Evolutionary conservation across 2,888 invertebrate species (phyloP).

Genomic region (Nesidiocoris tenuis): DNA sequence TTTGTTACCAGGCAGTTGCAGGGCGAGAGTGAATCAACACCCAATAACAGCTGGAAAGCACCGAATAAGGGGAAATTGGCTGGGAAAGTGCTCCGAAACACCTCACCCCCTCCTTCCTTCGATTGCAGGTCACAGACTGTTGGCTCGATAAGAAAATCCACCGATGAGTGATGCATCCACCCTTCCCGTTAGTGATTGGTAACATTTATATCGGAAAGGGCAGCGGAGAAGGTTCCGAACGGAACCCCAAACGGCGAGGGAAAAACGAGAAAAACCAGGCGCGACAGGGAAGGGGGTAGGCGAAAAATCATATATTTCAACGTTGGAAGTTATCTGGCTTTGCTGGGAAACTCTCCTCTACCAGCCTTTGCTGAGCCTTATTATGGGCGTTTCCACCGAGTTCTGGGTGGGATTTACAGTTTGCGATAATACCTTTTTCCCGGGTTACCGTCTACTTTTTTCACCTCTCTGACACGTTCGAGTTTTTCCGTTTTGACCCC

Average conservation of each 20-base stretch:
- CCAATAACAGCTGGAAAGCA: background rate
- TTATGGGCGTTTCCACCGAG: background rate
- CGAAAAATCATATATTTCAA: background rate
- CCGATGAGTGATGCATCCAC: background rate
- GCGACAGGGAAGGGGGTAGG: background rate
- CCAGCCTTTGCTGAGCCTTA: background rate
- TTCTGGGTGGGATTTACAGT: background rate
- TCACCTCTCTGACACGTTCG: background rate
- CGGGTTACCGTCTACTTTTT: background rate
- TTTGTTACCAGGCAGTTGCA: too few relatives aligned
- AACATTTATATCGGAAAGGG: background rate
- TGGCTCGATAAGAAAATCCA: background rate
- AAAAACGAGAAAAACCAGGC: background rate
- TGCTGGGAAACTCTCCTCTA: background rate
- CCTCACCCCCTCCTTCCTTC: background rate
- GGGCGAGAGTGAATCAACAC: too few relatives aligned
- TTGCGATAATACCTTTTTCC: background rate
- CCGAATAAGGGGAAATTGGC: background rate
- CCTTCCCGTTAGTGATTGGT: background rate
- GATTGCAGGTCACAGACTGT: background rate
- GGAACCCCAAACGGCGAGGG: background rate
- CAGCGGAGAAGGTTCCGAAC: background rate
- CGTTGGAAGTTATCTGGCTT: background rate
- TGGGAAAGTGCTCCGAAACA: background rate
- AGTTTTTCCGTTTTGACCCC: too few relatives aligned